A percentile compares a stretch with the other conserved stretches of the same genome.
Conservation (phyloP, 2,888 invertebrate genomes). For the Zeuzera pyrina region DNA sequence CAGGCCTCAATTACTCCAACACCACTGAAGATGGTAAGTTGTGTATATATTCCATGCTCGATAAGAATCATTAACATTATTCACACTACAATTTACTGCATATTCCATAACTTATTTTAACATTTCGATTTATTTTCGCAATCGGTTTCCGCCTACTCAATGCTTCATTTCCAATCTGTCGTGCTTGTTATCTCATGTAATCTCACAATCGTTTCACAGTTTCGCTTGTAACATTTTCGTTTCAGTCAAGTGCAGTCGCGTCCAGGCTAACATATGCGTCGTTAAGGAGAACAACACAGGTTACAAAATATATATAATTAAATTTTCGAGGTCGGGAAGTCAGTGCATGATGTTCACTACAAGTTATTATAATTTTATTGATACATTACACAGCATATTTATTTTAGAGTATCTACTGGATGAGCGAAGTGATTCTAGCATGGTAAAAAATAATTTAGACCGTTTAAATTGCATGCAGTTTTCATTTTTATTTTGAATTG, state of each 20-base stretch:
- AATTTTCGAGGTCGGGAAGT: too few relatives aligned
- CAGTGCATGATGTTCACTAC: too few relatives aligned
- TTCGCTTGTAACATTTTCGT: conserved; percentile 37
- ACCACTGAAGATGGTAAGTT: conserved; percentile 30
- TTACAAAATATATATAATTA: conserved; percentile 25
- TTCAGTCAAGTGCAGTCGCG: conserved; percentile 45
- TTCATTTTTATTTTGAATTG: conserved; percentile 1
- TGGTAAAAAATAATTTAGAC: conserved; percentile 1
- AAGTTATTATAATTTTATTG: too few relatives aligned
- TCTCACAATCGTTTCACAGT: conserved; percentile 30
- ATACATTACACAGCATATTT: too few relatives aligned
- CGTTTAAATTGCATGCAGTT: conserved; percentile 4
- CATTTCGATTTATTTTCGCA: not conserved
- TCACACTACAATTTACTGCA: not conserved
- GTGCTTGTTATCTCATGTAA: conserved; percentile 27
- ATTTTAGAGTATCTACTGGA: conserved; percentile 8
- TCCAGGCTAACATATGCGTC: conserved; percentile 43
- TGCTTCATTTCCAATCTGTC: conserved; percentile 9
- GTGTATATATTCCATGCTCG: not conserved
- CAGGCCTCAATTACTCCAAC: conserved; percentile 36
- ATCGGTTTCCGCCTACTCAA: conserved; percentile 1
- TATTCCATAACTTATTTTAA: not conserved
- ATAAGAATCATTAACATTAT: not conserved
- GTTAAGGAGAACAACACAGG: conserved; percentile 41
- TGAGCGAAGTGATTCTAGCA: conserved; percentile 12